Evolutionary conservation across 2,888 invertebrate genomes (phyloP).

Genomic region (Synanthedon myopaeformis): DNA sequence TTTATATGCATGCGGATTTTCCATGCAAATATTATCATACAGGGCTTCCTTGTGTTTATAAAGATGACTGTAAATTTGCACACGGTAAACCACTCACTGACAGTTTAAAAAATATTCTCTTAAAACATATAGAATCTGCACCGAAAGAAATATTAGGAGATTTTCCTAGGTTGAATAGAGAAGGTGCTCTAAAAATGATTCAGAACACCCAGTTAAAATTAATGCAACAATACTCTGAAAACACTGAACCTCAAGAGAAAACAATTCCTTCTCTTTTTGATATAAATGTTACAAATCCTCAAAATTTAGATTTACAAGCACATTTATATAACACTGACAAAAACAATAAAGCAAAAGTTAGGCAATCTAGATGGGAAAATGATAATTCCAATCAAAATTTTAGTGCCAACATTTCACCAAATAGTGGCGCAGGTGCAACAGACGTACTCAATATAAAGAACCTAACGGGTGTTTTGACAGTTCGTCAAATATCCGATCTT

Average conservation of each 20-base stretch:
- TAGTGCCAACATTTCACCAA: constrained; percentile 33
- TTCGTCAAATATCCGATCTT: constrained; percentile 71
- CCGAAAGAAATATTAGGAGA: constrained; percentile 93
- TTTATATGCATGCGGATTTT: constrained; percentile 96
- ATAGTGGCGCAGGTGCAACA: constrained; percentile 25
- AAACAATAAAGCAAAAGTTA: constrained; percentile 53
- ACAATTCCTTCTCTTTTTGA: constrained; percentile 61
- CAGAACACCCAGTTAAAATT: constrained; percentile 55
- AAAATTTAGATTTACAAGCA: constrained; percentile 31
- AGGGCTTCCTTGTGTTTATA: constrained; percentile 84
- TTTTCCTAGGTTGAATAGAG: constrained; percentile 84
- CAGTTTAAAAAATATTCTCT: constrained; percentile 73
- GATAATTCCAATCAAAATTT: constrained; percentile 41
- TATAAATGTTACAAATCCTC: constrained; percentile 54
- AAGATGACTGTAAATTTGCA: constrained; percentile 93
- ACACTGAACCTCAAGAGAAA: constrained; percentile 38
- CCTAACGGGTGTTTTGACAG: constrained; percentile 67
- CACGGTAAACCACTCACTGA: constrained; percentile 90
- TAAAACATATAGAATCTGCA: constrained; percentile 88
- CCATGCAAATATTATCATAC: constrained; percentile 98
- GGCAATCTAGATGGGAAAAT: constrained; percentile 65
- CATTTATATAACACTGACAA: constrained; percentile 44
- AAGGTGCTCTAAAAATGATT: constrained; percentile 76
- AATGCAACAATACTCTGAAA: constrained; percentile 51
- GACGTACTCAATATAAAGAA: constrained; percentile 70